Conservation (phyloP, 1,140 invertebrate species). For the Psix sp. region DNA sequence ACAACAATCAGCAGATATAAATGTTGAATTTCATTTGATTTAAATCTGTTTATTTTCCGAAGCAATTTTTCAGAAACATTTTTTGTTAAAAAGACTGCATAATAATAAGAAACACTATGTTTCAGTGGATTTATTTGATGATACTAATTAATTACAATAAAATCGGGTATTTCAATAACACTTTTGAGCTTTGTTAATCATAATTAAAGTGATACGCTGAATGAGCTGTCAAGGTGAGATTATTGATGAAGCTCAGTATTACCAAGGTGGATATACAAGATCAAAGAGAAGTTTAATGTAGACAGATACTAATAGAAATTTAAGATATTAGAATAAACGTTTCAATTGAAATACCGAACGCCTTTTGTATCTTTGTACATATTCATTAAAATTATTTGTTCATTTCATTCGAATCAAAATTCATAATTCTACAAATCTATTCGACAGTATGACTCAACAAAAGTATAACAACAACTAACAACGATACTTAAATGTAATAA, state of each 20-base stretch:
- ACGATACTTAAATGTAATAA: too few relatives aligned
- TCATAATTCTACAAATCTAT: not conserved
- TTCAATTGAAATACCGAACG: slow-evolving; percentile 24
- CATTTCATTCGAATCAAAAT: not conserved
- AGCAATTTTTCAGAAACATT: too few relatives aligned
- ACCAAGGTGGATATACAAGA: slow-evolving; percentile 46
- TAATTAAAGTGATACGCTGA: slow-evolving; percentile 56
- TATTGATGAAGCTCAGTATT: slow-evolving; percentile 51
- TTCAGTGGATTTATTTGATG: not conserved
- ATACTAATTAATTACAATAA: slow-evolving; percentile 31
- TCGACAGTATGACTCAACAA: too few relatives aligned
- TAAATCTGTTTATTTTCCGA: too few relatives aligned
- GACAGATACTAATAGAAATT: slow-evolving; percentile 45
- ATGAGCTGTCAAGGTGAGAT: slow-evolving; percentile 51
- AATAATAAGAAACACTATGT: too few relatives aligned
- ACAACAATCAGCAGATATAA: too few relatives aligned
- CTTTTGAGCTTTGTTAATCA: slow-evolving; percentile 45
- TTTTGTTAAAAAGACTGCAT: too few relatives aligned
- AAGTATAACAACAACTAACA: too few relatives aligned
- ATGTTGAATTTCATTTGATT: too few relatives aligned
- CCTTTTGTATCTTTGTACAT: not conserved
- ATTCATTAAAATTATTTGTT: too few relatives aligned
- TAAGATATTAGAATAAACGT: slow-evolving; percentile 42
- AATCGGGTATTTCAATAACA: slow-evolving; percentile 32
- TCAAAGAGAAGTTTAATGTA: slow-evolving; percentile 53